phyloP scores from a whole-genome alignment of 1,140 invertebrate genomes.

The Hylaeus volcanicus region DNA sequence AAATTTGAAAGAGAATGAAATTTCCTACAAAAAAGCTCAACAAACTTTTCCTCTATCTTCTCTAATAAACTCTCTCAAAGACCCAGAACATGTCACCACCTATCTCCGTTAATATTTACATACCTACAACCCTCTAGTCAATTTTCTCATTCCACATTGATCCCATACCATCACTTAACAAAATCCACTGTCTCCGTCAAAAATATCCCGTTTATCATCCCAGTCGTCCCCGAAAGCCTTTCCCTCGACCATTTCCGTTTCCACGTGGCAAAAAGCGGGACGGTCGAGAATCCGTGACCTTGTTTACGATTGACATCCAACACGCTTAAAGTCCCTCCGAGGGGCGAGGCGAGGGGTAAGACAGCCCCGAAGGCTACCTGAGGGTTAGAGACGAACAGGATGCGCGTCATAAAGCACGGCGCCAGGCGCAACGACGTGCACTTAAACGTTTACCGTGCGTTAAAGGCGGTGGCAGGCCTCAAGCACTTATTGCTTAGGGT shows the following conservation, averaged over 20 bases:
- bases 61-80: no score
- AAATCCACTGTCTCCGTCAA: no score
- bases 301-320: conserved; percentile 35
- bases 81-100: no score
- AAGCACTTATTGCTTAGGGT: neutral
- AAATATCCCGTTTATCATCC: neutral
- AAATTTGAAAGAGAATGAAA: no score
- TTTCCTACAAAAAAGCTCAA: no score
- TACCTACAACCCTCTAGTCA: no score
- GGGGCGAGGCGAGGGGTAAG: neutral
- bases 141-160: no score
- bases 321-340: neutral
- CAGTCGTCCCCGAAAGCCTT: no score
- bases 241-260: neutral
- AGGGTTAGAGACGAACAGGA: conserved; percentile 35
- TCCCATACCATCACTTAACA: no score
- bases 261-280: conserved; percentile 6
- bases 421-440: conserved; percentile 66
- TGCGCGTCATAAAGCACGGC: conserved; percentile 67
- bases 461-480: conserved; percentile 5
- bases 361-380: conserved; percentile 43
- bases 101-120: no score
- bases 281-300: conserved; percentile 15
- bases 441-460: conserved; percentile 32
- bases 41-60: no score